A percentile compares a stretch with the other conserved stretches of the same genome.
These are phyloP conservation scores for Dicerorhinus sumatrensis DNA, from an alignment of 2,113 vertebrate species.

Conservation along the genomic window DNA sequence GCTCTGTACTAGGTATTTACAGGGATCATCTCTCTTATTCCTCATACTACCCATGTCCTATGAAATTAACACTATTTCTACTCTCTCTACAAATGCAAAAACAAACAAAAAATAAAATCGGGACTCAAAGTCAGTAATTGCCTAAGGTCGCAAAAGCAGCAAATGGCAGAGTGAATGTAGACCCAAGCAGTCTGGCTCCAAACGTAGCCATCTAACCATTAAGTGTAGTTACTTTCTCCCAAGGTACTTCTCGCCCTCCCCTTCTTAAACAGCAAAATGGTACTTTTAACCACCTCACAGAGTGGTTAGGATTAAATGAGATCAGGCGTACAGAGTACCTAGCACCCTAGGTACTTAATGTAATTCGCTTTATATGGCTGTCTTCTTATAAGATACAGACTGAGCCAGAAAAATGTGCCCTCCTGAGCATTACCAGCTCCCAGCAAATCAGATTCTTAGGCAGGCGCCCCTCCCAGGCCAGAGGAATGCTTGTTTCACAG, in stretches of 20 bases:
- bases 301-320: neutral
- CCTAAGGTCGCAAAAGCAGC: neutral
- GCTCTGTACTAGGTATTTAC: neutral
- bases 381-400: neutral
- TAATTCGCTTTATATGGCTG: neutral
- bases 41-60: neutral
- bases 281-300: neutral
- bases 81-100: neutral
- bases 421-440: neutral
- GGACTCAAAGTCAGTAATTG: neutral
- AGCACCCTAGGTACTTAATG: neutral
- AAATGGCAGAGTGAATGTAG: neutral
- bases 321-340: neutral
- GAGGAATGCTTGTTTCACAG: neutral
- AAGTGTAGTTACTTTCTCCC: neutral
- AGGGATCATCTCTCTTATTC: neutral
- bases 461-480: neutral
- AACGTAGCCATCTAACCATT: rapidly evolving
- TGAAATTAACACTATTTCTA: neutral
- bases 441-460: neutral
- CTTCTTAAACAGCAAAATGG: neutral
- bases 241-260: neutral
- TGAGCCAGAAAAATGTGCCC: too few relatives aligned
- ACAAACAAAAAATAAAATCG: neutral
- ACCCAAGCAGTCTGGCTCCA: neutral